A percentile compares a stretch with the other conserved stretches of the same genome.
Evolutionary conservation across 2,113 vertebrate genomes (phyloP).

Genomic region (Zonotrichia leucophrys): DNA sequence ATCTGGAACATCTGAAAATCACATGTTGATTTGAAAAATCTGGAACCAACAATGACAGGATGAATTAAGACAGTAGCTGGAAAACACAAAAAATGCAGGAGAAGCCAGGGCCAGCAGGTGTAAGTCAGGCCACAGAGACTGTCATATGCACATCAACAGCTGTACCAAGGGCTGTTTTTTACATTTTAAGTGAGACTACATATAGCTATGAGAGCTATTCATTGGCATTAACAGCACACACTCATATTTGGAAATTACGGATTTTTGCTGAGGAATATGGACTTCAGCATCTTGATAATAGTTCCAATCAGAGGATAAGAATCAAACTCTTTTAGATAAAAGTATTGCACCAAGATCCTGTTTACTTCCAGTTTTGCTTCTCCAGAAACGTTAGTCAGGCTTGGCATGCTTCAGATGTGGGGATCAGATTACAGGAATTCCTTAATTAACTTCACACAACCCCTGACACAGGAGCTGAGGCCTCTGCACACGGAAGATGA

Average conservation of each 20-base stretch:
- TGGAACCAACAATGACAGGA: not conserved
- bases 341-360: not conserved
- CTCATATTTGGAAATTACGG: not conserved
- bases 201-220: not conserved
- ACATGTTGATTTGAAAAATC: not conserved
- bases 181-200: not conserved
- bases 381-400: not conserved
- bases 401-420: not conserved
- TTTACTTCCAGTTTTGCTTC: slow-evolving; percentile 20
- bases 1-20: not conserved
- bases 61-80: not conserved
- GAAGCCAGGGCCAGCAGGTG: not conserved
- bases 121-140: not conserved
- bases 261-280: not conserved
- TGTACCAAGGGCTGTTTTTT: not conserved
- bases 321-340: not conserved
- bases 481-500: not conserved
- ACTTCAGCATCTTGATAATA: not conserved
- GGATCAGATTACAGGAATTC: slow-evolving; percentile 23
- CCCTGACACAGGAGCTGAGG: not conserved
- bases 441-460: not conserved
- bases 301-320: not conserved
- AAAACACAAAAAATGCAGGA: not conserved
- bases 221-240: not conserved
- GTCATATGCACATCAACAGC: not conserved